These are phyloP conservation scores for Coccyzus lansbergi DNA, from an alignment of 2,797 vertebrate species.

Conservation along the genomic window DNA sequence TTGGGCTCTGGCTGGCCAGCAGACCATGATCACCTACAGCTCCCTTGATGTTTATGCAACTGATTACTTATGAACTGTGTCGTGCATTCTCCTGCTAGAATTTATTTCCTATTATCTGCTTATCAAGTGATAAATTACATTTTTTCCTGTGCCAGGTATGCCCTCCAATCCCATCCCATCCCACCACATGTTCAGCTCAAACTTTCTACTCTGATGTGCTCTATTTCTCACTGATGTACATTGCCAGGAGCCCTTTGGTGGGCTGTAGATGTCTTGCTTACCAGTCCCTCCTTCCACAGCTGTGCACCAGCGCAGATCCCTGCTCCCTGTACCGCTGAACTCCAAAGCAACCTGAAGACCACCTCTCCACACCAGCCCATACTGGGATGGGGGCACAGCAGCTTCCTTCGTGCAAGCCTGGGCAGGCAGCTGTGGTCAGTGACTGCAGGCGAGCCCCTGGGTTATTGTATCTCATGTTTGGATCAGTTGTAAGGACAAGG, in stretches of 20 bases:
- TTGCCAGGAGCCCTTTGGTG: background rate
- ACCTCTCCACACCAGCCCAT: background rate
- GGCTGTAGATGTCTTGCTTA: background rate
- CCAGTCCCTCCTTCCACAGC: fast-evolving
- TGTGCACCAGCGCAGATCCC: too few relatives aligned
- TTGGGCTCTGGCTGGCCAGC: background rate
- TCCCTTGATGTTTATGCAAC: fast-evolving
- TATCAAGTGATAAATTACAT: background rate
- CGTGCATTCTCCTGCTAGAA: background rate
- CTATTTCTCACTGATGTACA: background rate
- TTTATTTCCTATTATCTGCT: background rate
- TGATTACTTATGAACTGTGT: background rate
- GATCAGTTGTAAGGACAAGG: background rate
- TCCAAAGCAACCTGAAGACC: background rate
- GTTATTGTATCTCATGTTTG: background rate
- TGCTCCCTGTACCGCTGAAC: fast-evolving
- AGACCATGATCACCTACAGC: background rate
- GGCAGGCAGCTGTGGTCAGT: background rate
- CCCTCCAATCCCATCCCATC: background rate
- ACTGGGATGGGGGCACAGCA: background rate
- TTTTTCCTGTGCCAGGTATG: background rate
- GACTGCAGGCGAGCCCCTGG: fast-evolving
- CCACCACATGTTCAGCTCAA: background rate
- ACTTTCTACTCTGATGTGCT: background rate
- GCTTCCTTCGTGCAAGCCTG: background rate